Percentiles rank a stretch among this genome's conserved stretches.
These are phyloP conservation scores for Lamellibrachia satsuma DNA, from an alignment of 2,888 invertebrate species.

Conservation along the genomic window DNA sequence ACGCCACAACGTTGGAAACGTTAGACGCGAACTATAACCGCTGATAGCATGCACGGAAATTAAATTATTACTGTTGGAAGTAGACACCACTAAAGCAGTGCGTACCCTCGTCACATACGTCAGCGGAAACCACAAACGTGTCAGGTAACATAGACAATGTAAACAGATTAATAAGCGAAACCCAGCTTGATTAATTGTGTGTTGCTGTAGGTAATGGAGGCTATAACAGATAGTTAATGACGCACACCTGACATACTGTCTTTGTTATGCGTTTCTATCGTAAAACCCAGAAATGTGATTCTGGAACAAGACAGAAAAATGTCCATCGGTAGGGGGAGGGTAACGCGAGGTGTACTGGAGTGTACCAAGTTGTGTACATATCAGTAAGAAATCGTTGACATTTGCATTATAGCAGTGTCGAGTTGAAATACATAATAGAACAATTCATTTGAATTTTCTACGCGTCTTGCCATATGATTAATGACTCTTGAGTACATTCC, in stretches of 20 bases:
- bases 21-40: neutral
- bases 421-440: too few species aligned
- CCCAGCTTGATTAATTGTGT: neutral
- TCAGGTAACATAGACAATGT: neutral
- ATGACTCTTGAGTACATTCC: neutral
- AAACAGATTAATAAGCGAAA: neutral
- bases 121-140: neutral
- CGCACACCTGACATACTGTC: neutral
- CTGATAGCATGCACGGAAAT: neutral
- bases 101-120: neutral
- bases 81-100: neutral
- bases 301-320: neutral
- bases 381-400: too few species aligned
- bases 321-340: neutral
- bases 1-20: neutral
- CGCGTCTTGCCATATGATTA: neutral
- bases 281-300: neutral
- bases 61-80: neutral
- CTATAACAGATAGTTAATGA: neutral
- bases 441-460: too few species aligned
- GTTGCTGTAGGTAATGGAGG: neutral
- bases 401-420: too few species aligned
- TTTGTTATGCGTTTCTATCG: neutral
- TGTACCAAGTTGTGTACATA: neutral
- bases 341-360: neutral